Evolutionary conservation across 23 tunicate species (phyloP), one percentile per base, ranked within the genome.

Genomic region (Pegea sp.): DNA sequence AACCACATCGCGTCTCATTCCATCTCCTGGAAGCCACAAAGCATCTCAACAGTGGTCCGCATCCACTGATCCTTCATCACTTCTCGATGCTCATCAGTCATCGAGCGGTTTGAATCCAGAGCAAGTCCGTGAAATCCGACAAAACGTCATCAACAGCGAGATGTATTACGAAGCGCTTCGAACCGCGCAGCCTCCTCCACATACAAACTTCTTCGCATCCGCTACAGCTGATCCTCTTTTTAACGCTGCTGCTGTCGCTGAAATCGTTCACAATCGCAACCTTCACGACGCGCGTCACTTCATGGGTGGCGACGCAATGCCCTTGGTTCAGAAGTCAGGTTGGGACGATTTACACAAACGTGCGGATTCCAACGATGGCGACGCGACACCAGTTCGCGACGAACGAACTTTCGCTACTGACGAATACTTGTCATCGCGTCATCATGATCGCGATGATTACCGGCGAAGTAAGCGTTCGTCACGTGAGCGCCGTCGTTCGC

Each of bases 301-400:
- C n/a, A n/a, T n/a, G n/a, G n/a, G n/a, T n/a, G n/a, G n/a, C n/a
- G n/a, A n/a, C n/a, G n/a, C n/a, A n/a, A n/a, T n/a, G n/a, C n/a
- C n/a, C n/a, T n/a, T n/a, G n/a, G n/a, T n/a, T n/a, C n/a, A n/a
- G n/a, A n/a, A n/a, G n/a, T n/a, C n/a, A n/a, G n/a, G n/a, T n/a
- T n/a, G n/a, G n/a, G n/a, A n/a, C n/a, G n/a, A n/a, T n/a, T n/a
- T n/a, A n/a, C n/a, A n/a, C n/a, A n/a, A 64, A 29, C 64, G 64
- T 27, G 44, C n/a, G 0, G 44, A 64, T 23, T 49, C 48, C 31
- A 69, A 54, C 2, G 79, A 80, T 13, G 93, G 79, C 2, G 93
- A 80, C 61, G 93, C 69, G 2, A 80, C 93, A 31, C 93, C 93
- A 21, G 93, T 80, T 19, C 69, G 93, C 1, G 93, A 80, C 38